These are phyloP conservation scores for Karalla daura DNA, from an alignment of 2,797 vertebrate species.

Conservation along the genomic window DNA sequence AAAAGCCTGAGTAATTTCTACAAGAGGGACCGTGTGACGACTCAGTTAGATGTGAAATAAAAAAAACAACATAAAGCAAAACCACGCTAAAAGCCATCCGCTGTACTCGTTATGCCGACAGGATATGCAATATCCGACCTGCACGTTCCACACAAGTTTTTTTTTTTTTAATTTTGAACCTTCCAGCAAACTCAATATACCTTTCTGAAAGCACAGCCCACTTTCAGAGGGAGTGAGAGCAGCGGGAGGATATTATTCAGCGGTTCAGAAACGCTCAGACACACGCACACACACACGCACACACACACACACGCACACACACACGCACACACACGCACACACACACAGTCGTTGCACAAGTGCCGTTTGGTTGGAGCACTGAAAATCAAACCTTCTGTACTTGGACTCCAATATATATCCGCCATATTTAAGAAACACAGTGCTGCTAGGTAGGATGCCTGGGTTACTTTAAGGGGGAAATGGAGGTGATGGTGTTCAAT, in stretches of 20 bases:
- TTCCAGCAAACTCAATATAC: conserved; percentile 22
- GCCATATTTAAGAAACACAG: conserved; percentile 53
- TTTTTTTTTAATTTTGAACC: conserved; percentile 5
- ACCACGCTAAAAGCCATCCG: neutral
- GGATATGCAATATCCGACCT: conserved; percentile 5
- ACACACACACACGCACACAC: conserved; percentile 26
- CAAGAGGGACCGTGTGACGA: conserved; percentile 27
- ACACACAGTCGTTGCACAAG: conserved; percentile 19
- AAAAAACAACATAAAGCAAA: neutral
- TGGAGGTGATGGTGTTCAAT: conserved; percentile 57
- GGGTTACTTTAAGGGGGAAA: conserved; percentile 57
- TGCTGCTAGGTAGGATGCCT: conserved; percentile 7
- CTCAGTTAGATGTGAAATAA: no score
- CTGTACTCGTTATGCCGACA: neutral
- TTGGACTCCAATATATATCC: conserved; percentile 26
- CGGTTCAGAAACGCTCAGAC: conserved; percentile 34
- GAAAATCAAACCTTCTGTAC: conserved; percentile 12
- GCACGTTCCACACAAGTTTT: neutral
- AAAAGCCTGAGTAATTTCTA: conserved; percentile 37
- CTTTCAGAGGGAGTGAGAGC: conserved; percentile 26
- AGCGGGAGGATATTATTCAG: conserved; percentile 33
- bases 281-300: conserved; percentile 23
- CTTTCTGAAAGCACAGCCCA: conserved; percentile 38
- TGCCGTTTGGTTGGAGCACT: conserved; percentile 11
- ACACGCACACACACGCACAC: conserved; percentile 31